phyloP scores from a whole-genome alignment of 2,888 invertebrate genomes.

The Dasypogon diadema region DNA sequence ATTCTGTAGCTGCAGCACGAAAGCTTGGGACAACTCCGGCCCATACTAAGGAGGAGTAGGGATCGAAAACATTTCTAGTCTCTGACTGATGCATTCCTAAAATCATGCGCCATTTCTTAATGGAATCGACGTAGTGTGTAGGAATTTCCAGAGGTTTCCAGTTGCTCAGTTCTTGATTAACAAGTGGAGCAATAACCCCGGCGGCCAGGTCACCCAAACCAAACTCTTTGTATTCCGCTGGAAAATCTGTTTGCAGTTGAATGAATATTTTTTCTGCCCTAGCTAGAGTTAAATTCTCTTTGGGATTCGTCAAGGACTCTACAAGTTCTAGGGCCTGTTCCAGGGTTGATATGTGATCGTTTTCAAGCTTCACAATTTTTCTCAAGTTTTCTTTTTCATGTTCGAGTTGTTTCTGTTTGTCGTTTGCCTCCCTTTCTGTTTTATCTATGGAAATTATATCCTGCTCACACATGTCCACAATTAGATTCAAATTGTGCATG shows the following conservation, averaged over 20 bases:
- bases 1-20: constrained; percentile 74
- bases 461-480: constrained; percentile 95
- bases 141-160: constrained; percentile 86
- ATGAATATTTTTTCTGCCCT: constrained; percentile 68
- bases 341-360: constrained; percentile 78
- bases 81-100: constrained; percentile 62
- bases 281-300: constrained; percentile 65
- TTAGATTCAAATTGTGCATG: constrained; percentile 88
- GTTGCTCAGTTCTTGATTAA: constrained; percentile 78
- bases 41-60: constrained; percentile 88
- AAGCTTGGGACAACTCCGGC: constrained; percentile 88
- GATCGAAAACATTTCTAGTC: constrained; percentile 70
- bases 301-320: constrained; percentile 69
- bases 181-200: constrained; percentile 84
- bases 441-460: constrained; percentile 91
- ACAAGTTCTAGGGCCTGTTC: constrained; percentile 78
- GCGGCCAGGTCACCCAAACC: constrained; percentile 87
- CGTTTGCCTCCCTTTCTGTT: constrained; percentile 80
- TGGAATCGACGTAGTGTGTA: constrained; percentile 74
- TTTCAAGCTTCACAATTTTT: constrained; percentile 78
- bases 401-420: constrained; percentile 82
- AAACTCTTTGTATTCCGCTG: constrained; percentile 85
- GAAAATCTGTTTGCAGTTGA: constrained; percentile 73
- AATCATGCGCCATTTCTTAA: constrained; percentile 79
- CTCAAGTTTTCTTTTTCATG: constrained; percentile 82